A percentile compares a stretch with the other conserved stretches of the same genome.
Conservation (phyloP, 2,888 invertebrate genomes). For the Eupsilia transversa region DNA sequence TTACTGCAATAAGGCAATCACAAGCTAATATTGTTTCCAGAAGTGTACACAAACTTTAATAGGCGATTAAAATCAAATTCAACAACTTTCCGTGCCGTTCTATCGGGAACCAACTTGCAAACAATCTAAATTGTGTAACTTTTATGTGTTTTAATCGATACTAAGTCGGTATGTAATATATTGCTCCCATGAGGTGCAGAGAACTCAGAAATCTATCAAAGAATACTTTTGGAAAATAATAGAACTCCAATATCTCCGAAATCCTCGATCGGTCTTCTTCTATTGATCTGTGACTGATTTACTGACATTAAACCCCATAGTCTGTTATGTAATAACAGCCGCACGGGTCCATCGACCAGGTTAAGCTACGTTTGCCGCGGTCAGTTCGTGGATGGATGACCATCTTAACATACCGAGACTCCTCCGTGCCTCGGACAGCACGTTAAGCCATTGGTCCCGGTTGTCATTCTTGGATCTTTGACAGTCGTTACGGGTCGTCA, state of each 20-base stretch:
- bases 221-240: not conserved
- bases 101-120: conserved; percentile 1
- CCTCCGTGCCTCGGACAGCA: too few relatives aligned
- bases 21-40: not conserved
- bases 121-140: conserved; percentile 41
- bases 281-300: too few relatives aligned
- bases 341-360: too few relatives aligned
- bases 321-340: too few relatives aligned
- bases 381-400: too few relatives aligned
- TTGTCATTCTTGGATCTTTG: too few relatives aligned
- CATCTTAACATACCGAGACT: too few relatives aligned
- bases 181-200: not conserved
- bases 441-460: too few relatives aligned
- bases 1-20: not conserved
- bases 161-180: conserved; percentile 5
- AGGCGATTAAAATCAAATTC: conserved; percentile 43
- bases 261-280: not conserved
- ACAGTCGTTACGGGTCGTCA: too few relatives aligned
- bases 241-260: not conserved
- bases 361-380: too few relatives aligned
- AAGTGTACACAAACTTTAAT: conserved; percentile 28
- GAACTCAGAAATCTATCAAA: not conserved
- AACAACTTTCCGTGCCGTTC: conserved; percentile 3
- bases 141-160: conserved; percentile 21
- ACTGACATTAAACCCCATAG: too few relatives aligned